These are phyloP conservation scores for Patiria pectinifera DNA, from an alignment of 53 echinoderm and acorn worm genomes.

Conservation along the genomic window DNA sequence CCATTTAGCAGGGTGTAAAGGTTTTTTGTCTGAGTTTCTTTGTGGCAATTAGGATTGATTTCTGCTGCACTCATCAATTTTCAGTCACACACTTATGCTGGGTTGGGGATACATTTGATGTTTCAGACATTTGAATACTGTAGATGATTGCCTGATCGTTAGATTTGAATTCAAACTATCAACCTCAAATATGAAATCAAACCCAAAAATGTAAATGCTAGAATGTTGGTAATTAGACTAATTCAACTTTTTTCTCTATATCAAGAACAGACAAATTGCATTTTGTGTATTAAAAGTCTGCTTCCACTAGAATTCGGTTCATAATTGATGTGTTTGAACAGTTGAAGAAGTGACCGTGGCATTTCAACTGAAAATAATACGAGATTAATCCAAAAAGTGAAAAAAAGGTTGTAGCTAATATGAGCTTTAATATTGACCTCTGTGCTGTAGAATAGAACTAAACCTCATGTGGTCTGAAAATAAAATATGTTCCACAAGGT, in stretches of 20 bases:
- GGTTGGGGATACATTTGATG: neutral
- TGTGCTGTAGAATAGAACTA: neutral
- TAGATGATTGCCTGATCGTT: too few relatives aligned
- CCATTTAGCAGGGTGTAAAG: conserved; percentile 13
- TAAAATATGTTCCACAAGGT: neutral
- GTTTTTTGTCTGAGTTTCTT: neutral
- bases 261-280: too few relatives aligned
- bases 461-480: neutral
- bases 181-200: too few relatives aligned
- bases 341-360: neutral
- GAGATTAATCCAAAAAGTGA: too few relatives aligned
- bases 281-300: too few relatives aligned
- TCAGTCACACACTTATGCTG: too few relatives aligned
- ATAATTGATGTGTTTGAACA: neutral
- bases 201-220: too few relatives aligned
- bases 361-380: neutral
- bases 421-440: neutral
- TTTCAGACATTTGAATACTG: neutral
- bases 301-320: too few relatives aligned
- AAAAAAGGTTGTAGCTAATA: neutral
- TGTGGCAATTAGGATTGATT: neutral
- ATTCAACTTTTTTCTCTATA: too few relatives aligned
- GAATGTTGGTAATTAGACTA: too few relatives aligned
- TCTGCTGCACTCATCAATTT: neutral
- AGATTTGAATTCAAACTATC: too few relatives aligned